Evolutionary conservation across 1,140 invertebrate genomes (phyloP).

Genomic region (Elymnias hypermnestra): DNA sequence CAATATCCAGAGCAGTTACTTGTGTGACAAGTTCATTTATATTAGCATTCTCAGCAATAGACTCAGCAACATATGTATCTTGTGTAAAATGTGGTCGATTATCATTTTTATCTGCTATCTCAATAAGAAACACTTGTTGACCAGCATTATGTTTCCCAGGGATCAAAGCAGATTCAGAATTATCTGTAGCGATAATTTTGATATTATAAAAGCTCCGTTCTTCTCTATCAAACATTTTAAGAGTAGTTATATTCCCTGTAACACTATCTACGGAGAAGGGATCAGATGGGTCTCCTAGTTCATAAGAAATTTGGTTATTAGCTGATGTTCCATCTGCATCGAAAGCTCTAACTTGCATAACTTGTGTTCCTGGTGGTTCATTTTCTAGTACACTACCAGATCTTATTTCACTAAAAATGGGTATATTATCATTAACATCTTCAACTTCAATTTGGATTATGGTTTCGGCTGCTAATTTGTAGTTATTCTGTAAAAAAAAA

Average conservation of each 20-base stretch:
- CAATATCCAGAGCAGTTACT: constrained; percentile 87
- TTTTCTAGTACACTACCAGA: constrained; percentile 90
- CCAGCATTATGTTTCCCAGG: constrained; percentile 83
- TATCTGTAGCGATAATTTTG: constrained; percentile 90
- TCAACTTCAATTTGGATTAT: constrained; percentile 85
- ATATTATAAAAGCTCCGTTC: constrained; percentile 86
- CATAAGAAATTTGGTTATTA: constrained; percentile 88
- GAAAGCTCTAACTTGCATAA: constrained; percentile 90
- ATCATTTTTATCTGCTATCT: constrained; percentile 94
- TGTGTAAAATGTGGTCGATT: constrained; percentile 89
- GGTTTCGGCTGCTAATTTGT: constrained; percentile 85
- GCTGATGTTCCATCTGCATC: constrained; percentile 90
- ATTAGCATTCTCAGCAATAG: constrained; percentile 88
- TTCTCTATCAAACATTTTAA: constrained; percentile 88
- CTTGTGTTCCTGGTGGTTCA: constrained; percentile 85
- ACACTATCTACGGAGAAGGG: constrained; percentile 86
- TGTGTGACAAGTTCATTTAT: constrained; percentile 87
- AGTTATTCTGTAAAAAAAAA: constrained; percentile 81
- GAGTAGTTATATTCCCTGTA: constrained; percentile 91
- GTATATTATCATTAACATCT: constrained; percentile 93
- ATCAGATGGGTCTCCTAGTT: constrained; percentile 82
- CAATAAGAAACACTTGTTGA: constrained; percentile 87
- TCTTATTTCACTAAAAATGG: constrained; percentile 86
- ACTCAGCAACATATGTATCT: constrained; percentile 83
- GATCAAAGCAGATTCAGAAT: constrained; percentile 86